Percentiles rank a stretch among this genome's conserved stretches.
phyloP scores from a whole-genome alignment of 1,140 invertebrate genomes.

The Harpegnathos saltator region DNA sequence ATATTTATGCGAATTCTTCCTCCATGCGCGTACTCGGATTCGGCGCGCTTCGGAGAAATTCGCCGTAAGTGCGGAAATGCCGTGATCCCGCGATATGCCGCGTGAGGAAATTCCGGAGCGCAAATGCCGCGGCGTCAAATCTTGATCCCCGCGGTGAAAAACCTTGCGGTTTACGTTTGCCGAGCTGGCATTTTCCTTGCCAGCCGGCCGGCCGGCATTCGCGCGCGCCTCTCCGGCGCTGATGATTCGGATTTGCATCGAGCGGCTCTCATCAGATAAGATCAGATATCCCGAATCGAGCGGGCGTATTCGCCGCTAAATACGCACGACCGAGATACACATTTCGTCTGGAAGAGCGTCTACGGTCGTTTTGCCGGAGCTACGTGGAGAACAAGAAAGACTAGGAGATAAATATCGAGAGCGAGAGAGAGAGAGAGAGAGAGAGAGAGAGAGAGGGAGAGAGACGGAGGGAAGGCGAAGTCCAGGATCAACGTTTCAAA shows the following conservation, averaged over 20 bases:
- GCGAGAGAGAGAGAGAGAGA: too few species aligned
- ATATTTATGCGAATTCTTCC: background rate
- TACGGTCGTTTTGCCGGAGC: background rate
- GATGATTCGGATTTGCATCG: constrained; percentile 24
- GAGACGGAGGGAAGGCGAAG: background rate
- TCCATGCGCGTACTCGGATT: background rate
- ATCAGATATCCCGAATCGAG: constrained; percentile 24
- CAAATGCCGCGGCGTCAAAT: background rate
- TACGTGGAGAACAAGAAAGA: too few species aligned
- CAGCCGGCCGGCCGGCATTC: background rate
- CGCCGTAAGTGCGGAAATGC: constrained; percentile 12
- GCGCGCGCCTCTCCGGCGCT: background rate
- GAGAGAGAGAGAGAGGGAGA: too few species aligned
- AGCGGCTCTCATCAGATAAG: background rate
- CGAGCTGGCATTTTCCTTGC: background rate
- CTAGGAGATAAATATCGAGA: too few species aligned
- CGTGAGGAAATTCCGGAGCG: background rate
- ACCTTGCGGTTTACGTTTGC: background rate
- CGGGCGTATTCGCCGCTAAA: constrained; percentile 33
- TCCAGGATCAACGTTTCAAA: constrained; percentile 59
- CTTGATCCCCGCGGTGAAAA: background rate
- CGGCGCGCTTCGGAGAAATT: background rate
- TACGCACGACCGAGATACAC: constrained; percentile 15
- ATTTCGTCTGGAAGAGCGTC: constrained; percentile 4
- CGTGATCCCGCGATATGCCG: background rate